A percentile compares a stretch with the other conserved stretches of the same genome.
Conservation (phyloP, 2,797 vertebrate genomes). For the Delichon dasypus region DNA sequence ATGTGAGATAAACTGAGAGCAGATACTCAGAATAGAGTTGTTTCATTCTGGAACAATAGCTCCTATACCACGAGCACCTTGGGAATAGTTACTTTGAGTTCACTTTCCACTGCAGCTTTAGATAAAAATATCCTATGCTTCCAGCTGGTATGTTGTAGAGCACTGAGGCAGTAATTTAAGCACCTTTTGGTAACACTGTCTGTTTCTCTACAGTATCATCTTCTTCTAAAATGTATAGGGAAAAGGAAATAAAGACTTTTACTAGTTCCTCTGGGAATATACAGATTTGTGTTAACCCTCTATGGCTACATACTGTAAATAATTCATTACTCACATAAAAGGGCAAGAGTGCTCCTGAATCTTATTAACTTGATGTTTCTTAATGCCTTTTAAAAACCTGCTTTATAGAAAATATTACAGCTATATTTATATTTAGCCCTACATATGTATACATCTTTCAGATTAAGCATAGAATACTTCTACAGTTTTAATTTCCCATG, state of each 20-base stretch:
- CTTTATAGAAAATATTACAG: constrained; percentile 5
- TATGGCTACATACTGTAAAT: not conserved
- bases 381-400: constrained; percentile 9
- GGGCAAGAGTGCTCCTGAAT: not conserved
- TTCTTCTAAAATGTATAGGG: not conserved
- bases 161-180: not conserved
- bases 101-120: not conserved
- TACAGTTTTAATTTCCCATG: constrained; percentile 31
- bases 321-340: constrained; percentile 22
- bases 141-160: not conserved
- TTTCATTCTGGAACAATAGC: not conserved
- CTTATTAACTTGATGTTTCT: constrained; percentile 40
- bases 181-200: not conserved
- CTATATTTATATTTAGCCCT: constrained; percentile 26
- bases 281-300: not conserved
- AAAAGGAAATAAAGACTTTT: not conserved
- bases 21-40: not conserved
- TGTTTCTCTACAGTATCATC: not conserved
- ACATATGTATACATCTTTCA: not conserved
- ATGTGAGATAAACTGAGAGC: not conserved
- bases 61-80: not conserved
- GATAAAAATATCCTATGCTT: not conserved
- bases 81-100: not conserved
- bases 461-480: constrained; percentile 21
- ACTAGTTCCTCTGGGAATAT: not conserved